Evolutionary conservation across 1,140 invertebrate species (phyloP).

Genomic region (Hyposmocoma kahamanoa): DNA sequence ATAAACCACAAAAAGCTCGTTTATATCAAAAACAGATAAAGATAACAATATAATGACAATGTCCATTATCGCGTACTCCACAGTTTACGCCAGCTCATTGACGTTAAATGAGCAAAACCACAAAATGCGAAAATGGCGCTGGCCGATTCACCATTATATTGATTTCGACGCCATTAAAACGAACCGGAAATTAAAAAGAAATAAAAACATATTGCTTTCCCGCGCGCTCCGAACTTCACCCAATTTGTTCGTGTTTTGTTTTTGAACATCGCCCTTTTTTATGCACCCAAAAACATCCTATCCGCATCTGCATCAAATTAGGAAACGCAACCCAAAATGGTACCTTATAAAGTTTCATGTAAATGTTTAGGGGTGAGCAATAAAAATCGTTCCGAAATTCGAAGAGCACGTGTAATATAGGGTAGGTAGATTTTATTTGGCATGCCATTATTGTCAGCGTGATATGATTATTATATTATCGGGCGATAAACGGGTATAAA

Average conservation of each 20-base stretch:
- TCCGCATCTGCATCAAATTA: conserved; percentile 5
- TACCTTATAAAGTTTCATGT: neutral
- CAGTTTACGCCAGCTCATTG: conserved; percentile 51
- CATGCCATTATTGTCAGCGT: conserved; percentile 68
- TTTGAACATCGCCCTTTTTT: conserved; percentile 47
- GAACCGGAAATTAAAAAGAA: conserved; percentile 72
- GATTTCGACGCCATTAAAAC: conserved; percentile 72
- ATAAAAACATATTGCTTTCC: conserved; percentile 72
- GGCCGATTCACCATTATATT: conserved; percentile 68
- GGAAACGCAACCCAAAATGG: neutral
- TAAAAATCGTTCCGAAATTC: conserved; percentile 32
- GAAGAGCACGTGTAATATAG: conserved; percentile 30
- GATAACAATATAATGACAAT: conserved; percentile 22
- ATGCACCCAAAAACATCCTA: conserved; percentile 32
- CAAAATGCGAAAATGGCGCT: conserved; percentile 67
- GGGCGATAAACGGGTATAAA: conserved; percentile 68
- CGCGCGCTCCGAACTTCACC: conserved; percentile 64
- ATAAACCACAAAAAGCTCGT: too few species aligned
- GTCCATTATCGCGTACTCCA: conserved; percentile 36
- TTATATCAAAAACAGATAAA: too few species aligned
- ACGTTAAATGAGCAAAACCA: conserved; percentile 69
- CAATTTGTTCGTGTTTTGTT: conserved; percentile 68
- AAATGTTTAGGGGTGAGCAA: too few species aligned
- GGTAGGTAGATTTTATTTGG: conserved; percentile 70
- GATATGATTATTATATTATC: conserved; percentile 73